Evolutionary conservation across 2,113 vertebrate species (phyloP), one percentile per base, ranked within the genome.

Genomic region (Merops nubicus): DNA sequence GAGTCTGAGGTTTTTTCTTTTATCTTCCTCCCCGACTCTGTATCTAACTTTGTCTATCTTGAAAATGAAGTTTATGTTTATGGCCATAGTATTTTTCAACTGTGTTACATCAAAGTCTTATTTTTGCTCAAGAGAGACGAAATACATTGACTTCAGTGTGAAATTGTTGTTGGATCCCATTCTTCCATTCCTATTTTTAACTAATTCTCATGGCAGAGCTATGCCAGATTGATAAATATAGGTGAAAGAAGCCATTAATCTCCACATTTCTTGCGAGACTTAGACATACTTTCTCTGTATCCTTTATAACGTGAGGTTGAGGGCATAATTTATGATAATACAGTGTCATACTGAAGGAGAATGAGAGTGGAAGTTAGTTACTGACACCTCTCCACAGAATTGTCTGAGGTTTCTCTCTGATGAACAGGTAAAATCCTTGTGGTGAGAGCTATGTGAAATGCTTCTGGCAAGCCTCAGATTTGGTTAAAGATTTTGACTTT

Each of bases 21-120:
- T 16, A 9, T 11, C 1, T 17, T 34, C 2, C 1, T 5, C 11
- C 42, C 5, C 11, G 6, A 9, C 13, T 11, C 12, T 9, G 7
- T 50, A 56, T 42, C 12, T 72, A 47, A 47, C 15, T 91, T 43
- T 60, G 3, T 14, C 42, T 75, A 11, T 60, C 26, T 91, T 70
- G 54, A 88, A 88, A 91, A 80, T 50, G 18, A 64, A 53, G 22
- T 48, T 84, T 54, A 67, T 8, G 15, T 63, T 70, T 84, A 62
- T 1, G 2, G 31, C 45, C 75, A 19, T 38, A 70, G 7, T 50
- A 81, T 68, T 81, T 93, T 77, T 63, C 29, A 77, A 16, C 17
- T 43, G 8, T 21, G 47, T 92, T 86, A 73, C 51, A 60, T 14
- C 18, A 53, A 82, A 54, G 19, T 38, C 38, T 76, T 65, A 74